Evolutionary conservation across 2,113 vertebrate species (phyloP).

Genomic region (Nesogale talazaci): DNA sequence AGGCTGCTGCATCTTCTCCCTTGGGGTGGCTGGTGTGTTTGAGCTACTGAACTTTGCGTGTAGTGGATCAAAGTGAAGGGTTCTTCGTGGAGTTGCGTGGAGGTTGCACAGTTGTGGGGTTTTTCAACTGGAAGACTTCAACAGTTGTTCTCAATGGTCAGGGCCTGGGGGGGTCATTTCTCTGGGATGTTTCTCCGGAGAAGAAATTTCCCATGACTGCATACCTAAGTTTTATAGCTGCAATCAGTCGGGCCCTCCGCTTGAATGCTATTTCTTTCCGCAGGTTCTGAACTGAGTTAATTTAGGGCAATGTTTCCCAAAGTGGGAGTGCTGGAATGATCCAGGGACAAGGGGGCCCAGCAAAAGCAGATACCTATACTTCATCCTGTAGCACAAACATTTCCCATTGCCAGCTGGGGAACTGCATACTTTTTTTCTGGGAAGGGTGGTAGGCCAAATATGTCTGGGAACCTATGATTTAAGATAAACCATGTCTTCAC

Average conservation of each 20-base stretch:
- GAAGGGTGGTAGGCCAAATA: too few relatives aligned
- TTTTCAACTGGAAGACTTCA: not conserved
- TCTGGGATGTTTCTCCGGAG: not conserved
- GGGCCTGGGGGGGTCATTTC: not conserved
- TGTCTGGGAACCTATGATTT: too few relatives aligned
- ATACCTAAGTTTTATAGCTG: not conserved
- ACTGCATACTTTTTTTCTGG: too few relatives aligned
- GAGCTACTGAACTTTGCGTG: not conserved
- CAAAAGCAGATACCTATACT: too few relatives aligned
- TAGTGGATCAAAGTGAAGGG: too few relatives aligned
- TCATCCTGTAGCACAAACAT: too few relatives aligned
- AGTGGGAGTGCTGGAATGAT: too few relatives aligned
- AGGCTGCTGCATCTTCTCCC: too few relatives aligned
- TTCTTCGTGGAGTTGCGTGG: not conserved
- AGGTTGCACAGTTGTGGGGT: not conserved
- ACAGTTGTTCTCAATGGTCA: not conserved
- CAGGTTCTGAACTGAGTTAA: conserved; percentile 19
- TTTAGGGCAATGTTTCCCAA: not conserved
- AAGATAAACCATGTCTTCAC: too few relatives aligned
- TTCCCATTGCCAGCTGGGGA: too few relatives aligned
- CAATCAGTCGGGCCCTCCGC: not conserved
- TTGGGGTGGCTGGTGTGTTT: too few relatives aligned
- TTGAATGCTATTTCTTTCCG: not conserved
- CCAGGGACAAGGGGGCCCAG: too few relatives aligned
- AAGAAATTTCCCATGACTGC: not conserved